These are phyloP conservation scores for Xerus rutilus DNA, from an alignment of 2,797 vertebrate genomes.

Conservation along the genomic window DNA sequence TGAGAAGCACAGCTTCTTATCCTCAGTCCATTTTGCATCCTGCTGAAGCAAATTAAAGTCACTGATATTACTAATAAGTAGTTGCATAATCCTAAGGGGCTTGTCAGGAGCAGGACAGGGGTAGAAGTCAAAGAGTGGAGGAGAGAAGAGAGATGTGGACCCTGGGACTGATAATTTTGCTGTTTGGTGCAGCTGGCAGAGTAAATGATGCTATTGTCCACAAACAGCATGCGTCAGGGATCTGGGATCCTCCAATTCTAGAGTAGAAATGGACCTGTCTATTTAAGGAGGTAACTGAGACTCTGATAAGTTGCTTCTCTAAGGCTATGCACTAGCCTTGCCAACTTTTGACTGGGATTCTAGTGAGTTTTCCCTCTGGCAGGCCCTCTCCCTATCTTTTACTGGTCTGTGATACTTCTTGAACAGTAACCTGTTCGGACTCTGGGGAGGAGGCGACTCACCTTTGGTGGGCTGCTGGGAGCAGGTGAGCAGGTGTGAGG, in stretches of 20 bases:
- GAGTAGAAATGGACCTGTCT: background rate
- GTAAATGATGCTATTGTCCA: background rate
- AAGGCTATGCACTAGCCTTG: background rate
- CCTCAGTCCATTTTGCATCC: background rate
- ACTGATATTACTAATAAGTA: no score
- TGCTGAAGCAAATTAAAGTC: background rate
- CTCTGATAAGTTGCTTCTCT: background rate
- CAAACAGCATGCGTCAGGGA: background rate
- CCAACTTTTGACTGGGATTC: background rate
- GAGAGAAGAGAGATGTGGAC: background rate
- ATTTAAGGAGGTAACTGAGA: background rate
- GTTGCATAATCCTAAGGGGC: background rate
- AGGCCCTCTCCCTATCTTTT: background rate
- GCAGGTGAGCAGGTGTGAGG: background rate
- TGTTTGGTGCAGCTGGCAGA: background rate
- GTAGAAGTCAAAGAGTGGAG: background rate
- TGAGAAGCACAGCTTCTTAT: background rate
- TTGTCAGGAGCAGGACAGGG: background rate
- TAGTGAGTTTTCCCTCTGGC: background rate
- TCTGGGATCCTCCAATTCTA: background rate
- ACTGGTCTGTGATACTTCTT: background rate
- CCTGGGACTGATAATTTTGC: background rate
- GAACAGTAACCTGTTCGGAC: background rate
- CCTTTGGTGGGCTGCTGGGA: conserved; percentile 65
- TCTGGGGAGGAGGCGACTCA: conserved; percentile 67